A percentile compares a stretch with the other conserved stretches of the same genome.
These are phyloP conservation scores for Branchipolynoe longqiensis DNA, from an alignment of 2,888 invertebrate genomes.

Conservation along the genomic window DNA sequence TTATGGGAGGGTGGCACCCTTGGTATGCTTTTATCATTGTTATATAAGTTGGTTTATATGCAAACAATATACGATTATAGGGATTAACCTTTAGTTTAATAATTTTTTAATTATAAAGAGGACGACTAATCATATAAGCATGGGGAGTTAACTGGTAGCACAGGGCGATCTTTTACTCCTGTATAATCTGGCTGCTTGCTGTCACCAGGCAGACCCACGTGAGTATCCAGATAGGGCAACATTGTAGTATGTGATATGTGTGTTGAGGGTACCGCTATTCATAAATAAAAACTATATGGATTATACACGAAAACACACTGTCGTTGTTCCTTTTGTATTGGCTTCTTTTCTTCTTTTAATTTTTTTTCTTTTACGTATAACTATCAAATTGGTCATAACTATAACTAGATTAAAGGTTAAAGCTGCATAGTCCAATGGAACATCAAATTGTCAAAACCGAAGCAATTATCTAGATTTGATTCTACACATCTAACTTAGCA, in stretches of 20 bases:
- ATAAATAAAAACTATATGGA: constrained; percentile 55
- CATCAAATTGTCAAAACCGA: too few relatives aligned
- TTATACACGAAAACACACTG: constrained; percentile 13
- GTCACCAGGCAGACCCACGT: constrained; percentile 28
- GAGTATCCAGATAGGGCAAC: constrained; percentile 55
- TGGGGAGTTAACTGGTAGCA: constrained; percentile 20
- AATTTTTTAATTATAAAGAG: constrained; percentile 13
- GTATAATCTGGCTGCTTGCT: constrained; percentile 31
- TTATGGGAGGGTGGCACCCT: constrained; percentile 11
- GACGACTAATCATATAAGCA: constrained; percentile 8
- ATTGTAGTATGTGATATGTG: constrained; percentile 57
- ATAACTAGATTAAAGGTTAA: too few relatives aligned
- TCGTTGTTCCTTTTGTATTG: background rate
- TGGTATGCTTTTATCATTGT: constrained; percentile 32
- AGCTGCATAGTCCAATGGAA: too few relatives aligned
- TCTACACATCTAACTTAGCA: too few relatives aligned
- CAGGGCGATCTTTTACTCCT: constrained; percentile 16
- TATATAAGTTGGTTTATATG: constrained; percentile 45
- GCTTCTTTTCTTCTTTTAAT: too few relatives aligned
- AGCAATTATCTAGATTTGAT: too few relatives aligned
- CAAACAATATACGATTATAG: constrained; percentile 46
- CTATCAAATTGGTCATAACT: too few relatives aligned
- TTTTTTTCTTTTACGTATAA: too few relatives aligned
- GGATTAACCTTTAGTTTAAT: constrained; percentile 32
- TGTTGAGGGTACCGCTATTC: constrained; percentile 57